Conservation (phyloP, 2,113 vertebrate genomes). For the Notothenia coriiceps region DNA sequence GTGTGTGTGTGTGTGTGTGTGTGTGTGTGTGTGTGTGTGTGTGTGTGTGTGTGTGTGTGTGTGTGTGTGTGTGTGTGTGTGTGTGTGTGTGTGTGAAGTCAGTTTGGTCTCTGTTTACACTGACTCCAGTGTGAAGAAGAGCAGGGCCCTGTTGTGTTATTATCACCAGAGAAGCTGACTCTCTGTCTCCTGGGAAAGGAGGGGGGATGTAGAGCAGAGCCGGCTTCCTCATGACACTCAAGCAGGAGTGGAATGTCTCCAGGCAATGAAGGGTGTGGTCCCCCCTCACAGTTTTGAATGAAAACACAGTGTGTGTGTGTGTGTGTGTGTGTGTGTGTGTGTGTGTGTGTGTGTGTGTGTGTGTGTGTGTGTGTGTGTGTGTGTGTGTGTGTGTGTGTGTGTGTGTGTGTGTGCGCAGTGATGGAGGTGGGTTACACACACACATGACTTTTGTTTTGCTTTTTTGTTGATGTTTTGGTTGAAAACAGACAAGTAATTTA, state of each 20-base stretch:
- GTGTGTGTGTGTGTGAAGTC: slow-evolving; percentile 16
- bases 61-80: not conserved
- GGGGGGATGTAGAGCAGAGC: not conserved
- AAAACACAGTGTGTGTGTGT: slow-evolving; percentile 12
- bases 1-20: too few relatives aligned
- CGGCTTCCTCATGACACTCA: slow-evolving; percentile 49
- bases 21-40: too few relatives aligned
- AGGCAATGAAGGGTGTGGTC: slow-evolving; percentile 67
- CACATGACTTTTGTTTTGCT: not conserved
- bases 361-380: slow-evolving; percentile 13
- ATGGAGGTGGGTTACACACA: slow-evolving; percentile 3
- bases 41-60: too few relatives aligned
- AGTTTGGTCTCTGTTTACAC: slow-evolving; percentile 72
- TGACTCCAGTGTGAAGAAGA: slow-evolving; percentile 46
- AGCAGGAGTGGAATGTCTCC: slow-evolving; percentile 59
- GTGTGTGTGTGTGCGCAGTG: not conserved
- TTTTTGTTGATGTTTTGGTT: not conserved
- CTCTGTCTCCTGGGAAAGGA: slow-evolving; percentile 24
- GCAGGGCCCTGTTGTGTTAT: slow-evolving; percentile 24
- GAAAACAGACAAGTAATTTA: not conserved
- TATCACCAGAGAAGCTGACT: slow-evolving; percentile 35
- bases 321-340: slow-evolving; percentile 11
- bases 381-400: not conserved
- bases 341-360: slow-evolving; percentile 13
- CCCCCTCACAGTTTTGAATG: slow-evolving; percentile 8